A percentile compares a stretch with the other conserved stretches of the same genome.
Conservation (phyloP, 1,140 invertebrate species). For the Parasteatoda tepidariorum region DNA sequence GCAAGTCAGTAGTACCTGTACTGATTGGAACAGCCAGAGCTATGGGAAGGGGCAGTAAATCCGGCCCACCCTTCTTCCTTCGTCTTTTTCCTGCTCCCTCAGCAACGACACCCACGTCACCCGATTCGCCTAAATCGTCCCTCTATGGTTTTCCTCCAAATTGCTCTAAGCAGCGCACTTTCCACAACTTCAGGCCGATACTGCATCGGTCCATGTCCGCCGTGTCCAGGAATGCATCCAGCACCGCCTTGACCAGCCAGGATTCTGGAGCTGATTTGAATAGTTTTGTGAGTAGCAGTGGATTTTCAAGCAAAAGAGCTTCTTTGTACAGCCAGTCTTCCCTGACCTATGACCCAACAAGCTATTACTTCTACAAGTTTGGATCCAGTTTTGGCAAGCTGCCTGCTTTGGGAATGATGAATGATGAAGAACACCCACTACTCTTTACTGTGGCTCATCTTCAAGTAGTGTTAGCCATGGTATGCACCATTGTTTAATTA, state of each 20-base stretch:
- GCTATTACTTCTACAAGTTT: slow-evolving; percentile 84
- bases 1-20: slow-evolving; percentile 84
- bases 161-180: slow-evolving; percentile 62
- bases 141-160: slow-evolving; percentile 7
- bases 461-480: slow-evolving; percentile 67
- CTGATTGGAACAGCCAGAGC: slow-evolving; percentile 88
- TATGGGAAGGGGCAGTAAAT: slow-evolving; percentile 81
- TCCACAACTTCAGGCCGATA: slow-evolving; percentile 77
- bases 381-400: slow-evolving; percentile 83
- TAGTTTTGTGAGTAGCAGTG: slow-evolving; percentile 20
- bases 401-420: slow-evolving; percentile 66
- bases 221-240: slow-evolving; percentile 59
- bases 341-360: slow-evolving; percentile 78
- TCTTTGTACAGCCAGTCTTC: slow-evolving; percentile 66
- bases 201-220: slow-evolving; percentile 89
- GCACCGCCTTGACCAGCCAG: slow-evolving; percentile 45
- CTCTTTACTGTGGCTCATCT: slow-evolving; percentile 68
- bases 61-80: slow-evolving; percentile 78
- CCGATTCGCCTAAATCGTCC: slow-evolving; percentile 24
- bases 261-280: slow-evolving; percentile 59
- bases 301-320: slow-evolving; percentile 56
- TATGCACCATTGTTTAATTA: slow-evolving; percentile 62
- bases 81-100: slow-evolving; percentile 79
- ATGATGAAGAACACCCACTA: slow-evolving; percentile 67
- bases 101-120: slow-evolving; percentile 71